Evolutionary conservation across 2,888 invertebrate species (phyloP), one percentile per base, ranked within the genome.

Genomic region (Macropis europaea): DNA sequence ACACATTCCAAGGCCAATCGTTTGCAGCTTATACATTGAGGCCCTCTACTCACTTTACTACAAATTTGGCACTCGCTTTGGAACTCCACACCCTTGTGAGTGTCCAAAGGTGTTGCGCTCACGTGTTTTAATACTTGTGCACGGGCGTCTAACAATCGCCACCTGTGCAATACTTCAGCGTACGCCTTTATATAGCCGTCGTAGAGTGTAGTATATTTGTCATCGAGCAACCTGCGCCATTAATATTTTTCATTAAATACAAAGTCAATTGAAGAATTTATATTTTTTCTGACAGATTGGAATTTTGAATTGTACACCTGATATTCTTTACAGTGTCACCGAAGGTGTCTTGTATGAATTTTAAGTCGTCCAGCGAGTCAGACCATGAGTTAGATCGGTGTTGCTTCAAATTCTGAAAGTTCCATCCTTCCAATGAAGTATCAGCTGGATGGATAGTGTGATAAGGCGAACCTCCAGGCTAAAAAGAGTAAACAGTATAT

Each of bases 361-460:
- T 91, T 43, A 93, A 90, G 83, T 94, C 95, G 87, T 97, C 97
- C 73, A 96, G 92, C 0, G 96, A 96, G 83, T 96, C 96, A 0
- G 96, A 96, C 93, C 96, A 96, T 0, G 96, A 97, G 88, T 95
- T 97, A 56, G 97, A 97, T 32, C 97, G 93, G 52, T 95, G 92
- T 73, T 93, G 93, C 83, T 94, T 93, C 2, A 94, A 89, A 32
- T 93, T 92, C 28, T 95, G 94, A 72, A 95, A 92, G 66, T 93
- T 94, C 93, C 95, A 95, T 2, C 95, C 94, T 83, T 96, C 95
- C 0, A 95, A 92, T 73, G 94, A 93, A 19, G 95, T 94, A 86
- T 97, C 96, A 19, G 94, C 92, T 9, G 94, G 95, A 77, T 96
- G 95, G 63, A 97, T 95, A 4, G 97, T 97, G 88, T 95, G 96